Evolutionary conservation across 2,797 vertebrate species (phyloP), one percentile per base, ranked within the genome.

Genomic region (Cyprinella venusta): DNA sequence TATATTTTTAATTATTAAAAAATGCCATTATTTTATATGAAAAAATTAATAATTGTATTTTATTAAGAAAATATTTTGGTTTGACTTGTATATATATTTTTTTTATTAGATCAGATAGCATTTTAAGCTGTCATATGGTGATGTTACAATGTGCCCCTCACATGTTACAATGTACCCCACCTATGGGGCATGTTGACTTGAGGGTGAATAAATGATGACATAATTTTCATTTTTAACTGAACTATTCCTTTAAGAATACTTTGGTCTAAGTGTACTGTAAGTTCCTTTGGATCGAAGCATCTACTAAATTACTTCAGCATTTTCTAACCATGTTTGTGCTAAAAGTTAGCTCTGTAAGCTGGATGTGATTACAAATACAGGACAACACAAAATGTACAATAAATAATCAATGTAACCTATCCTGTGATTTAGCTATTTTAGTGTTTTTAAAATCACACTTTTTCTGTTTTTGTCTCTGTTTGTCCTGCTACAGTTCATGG

Each of bases 401-500:
- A 12, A 40, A 69, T 19, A 42, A 69, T 42, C 8, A 30, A 40
- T 7, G 0, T 26, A 63, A 15, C 52, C 19, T 21, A n/a, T 59
- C n/a, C 9, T 0, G 0, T 33, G 18, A 68, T 40, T 68, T 6
- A 40, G 36, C 9, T 6, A 21, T 38, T 67, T n/a, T 24, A 24
- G n/a, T 1, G 30, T 19, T 54, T 36, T n/a, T 9, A 26, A 24
- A 38, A 52, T 76, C 33, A 76, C 33, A 76, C 15, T 12, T 42
- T n/a, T 40, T 59, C 42, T 76, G 40, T 54, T 7, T 83, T 4
- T 61, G 12, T 78, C 19, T 78, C 36, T 84, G 54, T 72, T 67
- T 77, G 50, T 61, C 50, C 48, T 76, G 88, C 94, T 94, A 83
- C 93, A 99, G 97, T 99, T 92, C 97, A 99, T 0, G 97, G 97